Base-by-base conservation (phyloP, 2,888 invertebrate genomes). In the Gerris lacustris region DNA sequence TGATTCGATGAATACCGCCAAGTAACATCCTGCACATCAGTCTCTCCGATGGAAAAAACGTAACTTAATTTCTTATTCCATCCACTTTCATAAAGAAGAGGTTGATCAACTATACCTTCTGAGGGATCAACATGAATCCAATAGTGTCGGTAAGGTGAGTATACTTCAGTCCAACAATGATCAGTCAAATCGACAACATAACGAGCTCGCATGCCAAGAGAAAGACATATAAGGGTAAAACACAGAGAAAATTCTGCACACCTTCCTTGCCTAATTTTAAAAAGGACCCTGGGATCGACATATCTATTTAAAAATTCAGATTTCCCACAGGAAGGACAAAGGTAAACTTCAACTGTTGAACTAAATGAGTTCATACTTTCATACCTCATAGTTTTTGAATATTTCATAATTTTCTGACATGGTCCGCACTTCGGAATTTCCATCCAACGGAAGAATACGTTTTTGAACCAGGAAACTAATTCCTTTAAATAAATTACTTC, bases 101-200 rank as follows among this genome's bases (percentile, higher is more conserved):
- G 64, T 31, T 18, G 17, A 64, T 64, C 18, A n/a, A 64, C 64
- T 18, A 64, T 6, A 18, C 64, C 64, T 64, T 64, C 64, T 4
- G 64, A 18, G 15, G 64, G 64, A 6, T 64, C 64, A 5, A 64
- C 64, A 64, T 64, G 64, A 64, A 64, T 18, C 64, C 64, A 64
- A 18, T n/a, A 11, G 15, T 55, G 55, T 4, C 55, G 9, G 55
- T 55, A 55, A 55, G 55, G 55, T 15, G 55, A 55, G 15, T 55
- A 55, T 15, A 55, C 55, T 17, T 64, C 64, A 64, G 64, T 64
- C 64, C 64, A 64, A 31, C 64, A 64, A 64, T 64, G 64, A 64
- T 64, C 64, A 4, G 64, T 64, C 9, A 64, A 31, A 31, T 64
- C 64, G 11, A 64, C 17, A 31, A 64, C 64, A 31, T 64, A 64